phyloP scores from a whole-genome alignment of 2,797 vertebrate species.

The Pseudomugil tenellus region DNA sequence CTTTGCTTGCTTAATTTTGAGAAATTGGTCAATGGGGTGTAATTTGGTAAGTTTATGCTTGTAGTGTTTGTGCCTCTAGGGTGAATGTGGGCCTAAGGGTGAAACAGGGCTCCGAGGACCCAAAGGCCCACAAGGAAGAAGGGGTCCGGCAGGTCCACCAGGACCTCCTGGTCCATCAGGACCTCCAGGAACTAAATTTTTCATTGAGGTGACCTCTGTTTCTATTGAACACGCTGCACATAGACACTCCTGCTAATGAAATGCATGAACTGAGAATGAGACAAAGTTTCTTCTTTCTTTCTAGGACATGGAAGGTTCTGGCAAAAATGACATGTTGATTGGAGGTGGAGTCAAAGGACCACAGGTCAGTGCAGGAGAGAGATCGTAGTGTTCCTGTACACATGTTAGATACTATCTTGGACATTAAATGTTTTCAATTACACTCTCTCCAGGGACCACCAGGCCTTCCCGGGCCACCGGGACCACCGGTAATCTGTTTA shows the following conservation, averaged over 20 bases:
- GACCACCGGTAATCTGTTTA: constrained; percentile 76
- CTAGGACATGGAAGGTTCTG: constrained; percentile 91
- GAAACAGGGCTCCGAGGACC: constrained; percentile 80
- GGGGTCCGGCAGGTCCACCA: constrained; percentile 82
- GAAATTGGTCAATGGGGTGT: background rate
- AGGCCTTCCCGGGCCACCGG: constrained; percentile 72
- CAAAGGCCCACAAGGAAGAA: constrained; percentile 80
- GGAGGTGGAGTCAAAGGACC: constrained; percentile 66
- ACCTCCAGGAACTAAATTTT: constrained; percentile 69
- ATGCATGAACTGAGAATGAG: background rate
- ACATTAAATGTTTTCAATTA: background rate
- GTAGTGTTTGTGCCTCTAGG: constrained; percentile 75
- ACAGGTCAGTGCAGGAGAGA: constrained; percentile 75
- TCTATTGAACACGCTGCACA: background rate
- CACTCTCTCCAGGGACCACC: constrained; percentile 68
- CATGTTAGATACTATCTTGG: background rate
- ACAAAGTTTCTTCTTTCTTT: constrained; percentile 1
- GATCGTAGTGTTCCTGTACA: background rate
- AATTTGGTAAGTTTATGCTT: background rate
- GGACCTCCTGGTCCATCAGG: constrained; percentile 87
- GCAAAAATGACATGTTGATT: constrained; percentile 68
- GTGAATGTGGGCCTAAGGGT: constrained; percentile 84
- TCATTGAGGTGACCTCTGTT: constrained; percentile 82
- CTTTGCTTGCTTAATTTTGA: background rate
- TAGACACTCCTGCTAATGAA: background rate